Base-by-base conservation (phyloP, 2,797 vertebrate species). In the Rhinophrynus dorsalis region DNA sequence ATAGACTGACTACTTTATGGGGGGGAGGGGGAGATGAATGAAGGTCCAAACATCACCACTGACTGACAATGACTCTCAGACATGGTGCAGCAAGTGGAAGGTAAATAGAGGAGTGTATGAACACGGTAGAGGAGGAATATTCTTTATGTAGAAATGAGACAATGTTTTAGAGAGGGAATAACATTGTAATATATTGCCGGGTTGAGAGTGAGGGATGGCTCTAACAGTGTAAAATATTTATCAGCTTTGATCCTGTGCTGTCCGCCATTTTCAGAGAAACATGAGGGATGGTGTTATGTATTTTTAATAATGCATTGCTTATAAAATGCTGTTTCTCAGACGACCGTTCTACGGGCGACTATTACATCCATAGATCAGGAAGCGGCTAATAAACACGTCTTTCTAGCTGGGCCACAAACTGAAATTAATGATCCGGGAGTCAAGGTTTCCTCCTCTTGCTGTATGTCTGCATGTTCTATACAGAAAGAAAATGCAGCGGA, bases 181-280 rank as follows among this genome's bases (percentile, higher is more conserved):
- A 17, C 26, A 42, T 30, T 18, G 7, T 58, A 52, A 0, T 47
- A 1, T 59, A 73, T 50, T 15, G 55, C 55, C 9, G 2, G 12
- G 26, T 6, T 32, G 59, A 76, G 77, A 76, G 18, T 13, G 10
- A 24, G 37, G 42, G 47, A 55, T 18, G 54, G 21, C 13, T 72
- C 65, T 67, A 68, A 74, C 65, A 33, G 68, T 12, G 68, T 83
- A 76, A 77, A 77, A 80, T 78, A 83, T 81, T 78, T 50, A 76
- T 75, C 74, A 80, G 76, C 59, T 61, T 61, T 62, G 76, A 61
- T 66, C 68, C n/a, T 0, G 76, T 1, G 13, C 68, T 30, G 73
- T 17, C 50, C 61, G 29, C 67, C 55, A 35, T 47, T 23, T 55
- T 57, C 64, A 24, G 63, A 23, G 29, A 30, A 2, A 15, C 61